Base-by-base conservation (phyloP, 1,140 invertebrate species). In the Uloborus diversus region DNA sequence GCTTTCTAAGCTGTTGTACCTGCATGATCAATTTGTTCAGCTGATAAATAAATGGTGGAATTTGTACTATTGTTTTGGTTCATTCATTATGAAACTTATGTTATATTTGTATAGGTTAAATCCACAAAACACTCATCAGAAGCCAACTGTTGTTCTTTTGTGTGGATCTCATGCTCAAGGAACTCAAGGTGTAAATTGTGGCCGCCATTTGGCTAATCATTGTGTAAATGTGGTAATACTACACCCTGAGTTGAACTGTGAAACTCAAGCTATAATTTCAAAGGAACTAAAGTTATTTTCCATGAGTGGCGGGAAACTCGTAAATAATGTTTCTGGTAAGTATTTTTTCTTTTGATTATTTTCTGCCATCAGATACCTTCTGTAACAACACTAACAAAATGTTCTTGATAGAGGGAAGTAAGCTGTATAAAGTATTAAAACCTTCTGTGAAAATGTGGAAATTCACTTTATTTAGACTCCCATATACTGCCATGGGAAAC, bases 81-180 rank as follows among this genome's bases (percentile, higher is more conserved):
- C n/a, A n/a, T n/a, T n/a, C n/a, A n/a, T n/a, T n/a, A n/a, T n/a
- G n/a, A n/a, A n/a, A n/a, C n/a, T n/a, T n/a, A n/a, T n/a, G n/a
- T n/a, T n/a, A n/a, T n/a, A n/a, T 5, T 47, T 71, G 49, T 82
- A 3, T 64, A 88, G 87, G 82, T 86, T 94, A 56, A 92, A 92
- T 83, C 93, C 93, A n/a, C 90, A 91, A 73, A 95, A 95, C 85
- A 89, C 89, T 20, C 94, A 95, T 84, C 94, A 95, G 84, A 90
- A 90, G 87, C 94, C 94, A 25, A 91, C 90, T 14, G 92, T 95
- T 23, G 91, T 92, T 25, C 89, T 93, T 3, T 85, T 95, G 3
- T 93, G 92, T 86, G 93, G 92, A 3, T 87, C 90, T 3, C 90
- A 93, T 83, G 85, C 89, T 86, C 93, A 93, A 81, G 94, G 93